Evolutionary conservation across 1,140 invertebrate species (phyloP), one percentile per base, ranked within the genome.

Genomic region (Schlechtendalia chinensis): DNA sequence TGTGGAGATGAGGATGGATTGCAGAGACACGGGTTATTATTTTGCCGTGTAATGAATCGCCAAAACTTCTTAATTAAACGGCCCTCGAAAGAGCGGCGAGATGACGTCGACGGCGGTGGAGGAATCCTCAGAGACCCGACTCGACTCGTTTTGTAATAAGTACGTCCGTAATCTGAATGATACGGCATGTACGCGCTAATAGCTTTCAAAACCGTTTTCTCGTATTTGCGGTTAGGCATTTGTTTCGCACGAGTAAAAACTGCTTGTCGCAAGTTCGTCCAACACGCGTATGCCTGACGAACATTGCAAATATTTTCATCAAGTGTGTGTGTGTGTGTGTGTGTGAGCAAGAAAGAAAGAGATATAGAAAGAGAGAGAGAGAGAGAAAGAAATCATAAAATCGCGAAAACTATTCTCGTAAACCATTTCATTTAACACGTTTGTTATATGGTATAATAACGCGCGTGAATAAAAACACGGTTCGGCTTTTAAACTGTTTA

Each of bases 31-130:
- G 22, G 53, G 72, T 32, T 56, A 75, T 75, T 75, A 75, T 75
- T 74, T 74, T 54, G 56, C 24, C 11, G 17, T 32, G 50, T 56
- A 74, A 75, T 75, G 53, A 39, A 39, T 75, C 72, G 10, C 53
- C 56, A 17, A 77, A 77, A 59, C 54, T 77, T 59, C 72, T 59
- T 77, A 77, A 77, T 77, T 59, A 59, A 77, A 77, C 53, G 29
- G 22, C 54, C 56, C 72, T 77, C 54, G 32, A 59, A 69, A 32
- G 39, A 32, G 50, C 65, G 16, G 17, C 10, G 29, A 29, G 61
- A 32, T 8, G 29, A 17, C 61, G 27, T 27, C 61, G 39, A n/a
- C n/a, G n/a, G n/a, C n/a, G n/a, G n/a, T n/a, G n/a, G n/a, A n/a
- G n/a, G 14, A 69, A 69, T 47, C 39, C 39, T 69, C 45, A 27